Evolutionary conservation across 2,113 vertebrate species (phyloP), one percentile per base, ranked within the genome.

Genomic region (Saccopteryx leptura): DNA sequence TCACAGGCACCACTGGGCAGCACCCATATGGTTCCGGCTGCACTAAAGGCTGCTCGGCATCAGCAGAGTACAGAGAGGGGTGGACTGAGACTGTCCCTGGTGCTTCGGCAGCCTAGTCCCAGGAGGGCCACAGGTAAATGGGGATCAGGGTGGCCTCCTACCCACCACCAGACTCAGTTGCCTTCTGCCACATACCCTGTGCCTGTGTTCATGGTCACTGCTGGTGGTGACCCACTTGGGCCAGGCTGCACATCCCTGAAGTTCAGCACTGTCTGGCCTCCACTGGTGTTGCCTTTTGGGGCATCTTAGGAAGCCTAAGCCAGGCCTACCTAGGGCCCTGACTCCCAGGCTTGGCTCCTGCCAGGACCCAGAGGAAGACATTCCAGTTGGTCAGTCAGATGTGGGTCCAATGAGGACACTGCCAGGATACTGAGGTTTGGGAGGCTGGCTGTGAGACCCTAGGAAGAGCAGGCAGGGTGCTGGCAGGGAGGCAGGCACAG

Each of bases 1-100:
- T 31, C 65, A 28, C 23, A 0, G 24, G 15, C 15, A 21, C 54
- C 31, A 7, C 14, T 1, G 13, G 39, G 39, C 8, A 69, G 33
- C 15, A 11, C 28, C 50, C 75, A 39, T 0, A 4, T 0, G 12
- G 24, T 15, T 17, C 52, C 11, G 58, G 61, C 31, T 19, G 7
- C 5, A 1, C 26, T 7, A 33, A 21, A 7, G 52, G 33, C 80
- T 9, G 66, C 19, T 63, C 1, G 2, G 56, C 15, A 46, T 33
- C 82, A 54, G 58, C 26, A 0, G 50, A 33, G 13, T n/a, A 9
- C 50, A 0, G 15, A 83, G 48, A 10, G 60, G 60, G 50, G 19
- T 11, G 39, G 7, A 2, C 17, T 1, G 12, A 15, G 46, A 1
- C 72, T 50, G 33, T 33, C 52, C 75, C 39, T 1, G 4, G 10